These are phyloP conservation scores for Ips nitidus DNA, from an alignment of 1,140 invertebrate genomes.

Conservation along the genomic window DNA sequence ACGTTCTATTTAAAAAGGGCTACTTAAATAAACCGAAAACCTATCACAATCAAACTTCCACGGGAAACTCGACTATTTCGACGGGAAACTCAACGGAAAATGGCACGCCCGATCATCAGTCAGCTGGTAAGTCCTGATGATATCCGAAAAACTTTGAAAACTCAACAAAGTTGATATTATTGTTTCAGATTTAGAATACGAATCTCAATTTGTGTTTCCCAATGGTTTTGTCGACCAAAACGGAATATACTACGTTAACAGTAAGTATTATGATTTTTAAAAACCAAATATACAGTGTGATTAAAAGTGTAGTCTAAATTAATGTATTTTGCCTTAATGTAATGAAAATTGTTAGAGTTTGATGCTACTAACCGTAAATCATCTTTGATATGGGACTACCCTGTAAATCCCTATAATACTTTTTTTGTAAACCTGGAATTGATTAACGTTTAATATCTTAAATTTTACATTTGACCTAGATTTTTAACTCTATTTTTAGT, in stretches of 20 bases:
- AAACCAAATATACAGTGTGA: too few relatives aligned
- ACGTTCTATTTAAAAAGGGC: slow-evolving; percentile 73
- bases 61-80: slow-evolving; percentile 48
- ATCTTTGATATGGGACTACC: too few relatives aligned
- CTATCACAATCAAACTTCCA: slow-evolving; percentile 51
- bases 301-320: too few relatives aligned
- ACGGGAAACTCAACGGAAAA: slow-evolving; percentile 52
- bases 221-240: slow-evolving; percentile 53
- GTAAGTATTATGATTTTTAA: slow-evolving; percentile 43
- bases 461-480: too few relatives aligned
- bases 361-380: too few relatives aligned
- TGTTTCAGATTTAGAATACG: slow-evolving; percentile 50
- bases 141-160: not conserved
- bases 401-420: too few relatives aligned
- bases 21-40: slow-evolving; percentile 65
- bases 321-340: too few relatives aligned
- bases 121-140: slow-evolving; percentile 43
- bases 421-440: too few relatives aligned
- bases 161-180: slow-evolving; percentile 2
- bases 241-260: slow-evolving; percentile 54
- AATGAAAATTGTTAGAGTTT: too few relatives aligned
- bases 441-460: too few relatives aligned
- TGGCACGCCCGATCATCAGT: slow-evolving; percentile 52
- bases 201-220: slow-evolving; percentile 51
- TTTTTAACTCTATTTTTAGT: too few relatives aligned